A percentile compares a stretch with the other conserved stretches of the same genome.
phyloP scores from a whole-genome alignment of 2,888 invertebrate species.

The Chirona hameri region DNA sequence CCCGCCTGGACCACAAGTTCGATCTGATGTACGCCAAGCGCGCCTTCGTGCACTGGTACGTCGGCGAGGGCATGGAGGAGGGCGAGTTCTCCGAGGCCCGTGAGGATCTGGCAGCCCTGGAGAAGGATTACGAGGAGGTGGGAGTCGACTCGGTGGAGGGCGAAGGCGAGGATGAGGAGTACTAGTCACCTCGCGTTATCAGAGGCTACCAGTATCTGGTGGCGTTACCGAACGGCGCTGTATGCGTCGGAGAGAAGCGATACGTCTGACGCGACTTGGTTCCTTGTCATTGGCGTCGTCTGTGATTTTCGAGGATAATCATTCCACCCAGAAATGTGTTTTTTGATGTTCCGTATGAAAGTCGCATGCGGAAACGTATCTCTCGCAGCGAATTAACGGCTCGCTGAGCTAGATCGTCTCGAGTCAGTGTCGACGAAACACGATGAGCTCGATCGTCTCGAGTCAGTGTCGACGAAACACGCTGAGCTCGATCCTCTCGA shows the following conservation, averaged over 20 bases:
- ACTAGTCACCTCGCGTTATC: slow-evolving; percentile 32
- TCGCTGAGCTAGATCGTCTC: too few relatives aligned
- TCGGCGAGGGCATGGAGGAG: slow-evolving; percentile 55
- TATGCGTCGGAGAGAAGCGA: not conserved
- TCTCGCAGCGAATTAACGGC: too few relatives aligned
- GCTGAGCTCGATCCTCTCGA: too few relatives aligned
- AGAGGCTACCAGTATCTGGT: not conserved
- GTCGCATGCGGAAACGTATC: too few relatives aligned
- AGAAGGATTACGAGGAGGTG: slow-evolving; percentile 51
- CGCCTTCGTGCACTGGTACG: slow-evolving; percentile 54
- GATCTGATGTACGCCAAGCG: slow-evolving; percentile 57
- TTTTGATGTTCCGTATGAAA: too few relatives aligned
- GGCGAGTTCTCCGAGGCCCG: slow-evolving; percentile 51
- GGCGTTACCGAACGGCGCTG: not conserved
- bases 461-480: too few relatives aligned
- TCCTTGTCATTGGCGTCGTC: not conserved
- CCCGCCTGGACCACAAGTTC: slow-evolving; percentile 53
- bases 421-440: too few relatives aligned
- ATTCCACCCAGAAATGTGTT: too few relatives aligned
- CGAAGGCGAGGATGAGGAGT: slow-evolving; percentile 40
- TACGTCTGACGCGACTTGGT: not conserved
- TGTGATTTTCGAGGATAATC: not conserved
- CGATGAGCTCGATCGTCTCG: too few relatives aligned
- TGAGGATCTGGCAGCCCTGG: slow-evolving; percentile 49
- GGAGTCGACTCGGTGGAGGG: slow-evolving; percentile 44